phyloP scores from a whole-genome alignment of 2,113 vertebrate genomes.

The Donacobius atricapilla region DNA sequence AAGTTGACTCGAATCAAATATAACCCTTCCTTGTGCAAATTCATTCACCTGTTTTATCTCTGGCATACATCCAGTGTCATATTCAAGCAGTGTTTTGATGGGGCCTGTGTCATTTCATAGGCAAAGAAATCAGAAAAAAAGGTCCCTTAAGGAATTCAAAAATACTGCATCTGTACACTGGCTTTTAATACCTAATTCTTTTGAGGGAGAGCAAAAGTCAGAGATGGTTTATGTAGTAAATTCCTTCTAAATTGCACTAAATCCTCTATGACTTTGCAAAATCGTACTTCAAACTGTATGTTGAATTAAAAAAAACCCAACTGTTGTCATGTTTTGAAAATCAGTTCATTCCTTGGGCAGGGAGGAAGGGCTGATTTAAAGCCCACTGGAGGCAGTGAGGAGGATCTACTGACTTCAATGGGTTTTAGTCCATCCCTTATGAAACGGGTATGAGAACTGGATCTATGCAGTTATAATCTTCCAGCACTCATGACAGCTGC shows the following conservation, averaged over 20 bases:
- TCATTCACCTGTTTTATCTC: slow-evolving; percentile 8
- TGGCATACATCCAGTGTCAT: neutral
- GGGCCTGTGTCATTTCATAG: neutral
- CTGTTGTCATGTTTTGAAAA: neutral
- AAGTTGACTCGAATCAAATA: slow-evolving; percentile 25
- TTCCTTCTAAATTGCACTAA: slow-evolving; percentile 24
- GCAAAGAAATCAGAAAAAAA: neutral
- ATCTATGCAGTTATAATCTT: neutral
- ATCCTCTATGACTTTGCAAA: neutral
- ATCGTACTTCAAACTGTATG: neutral
- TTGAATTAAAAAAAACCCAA: neutral
- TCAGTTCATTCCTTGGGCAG: neutral
- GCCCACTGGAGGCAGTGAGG: neutral
- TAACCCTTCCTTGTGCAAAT: neutral
- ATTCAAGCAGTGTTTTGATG: slow-evolving; percentile 4
- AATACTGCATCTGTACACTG: too few relatives aligned
- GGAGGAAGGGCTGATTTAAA: neutral
- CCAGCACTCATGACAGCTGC: neutral
- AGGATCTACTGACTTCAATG: neutral
- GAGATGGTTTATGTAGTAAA: neutral
- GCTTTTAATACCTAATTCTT: neutral
- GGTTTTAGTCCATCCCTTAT: neutral
- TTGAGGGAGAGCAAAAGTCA: neutral
- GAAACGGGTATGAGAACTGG: neutral
- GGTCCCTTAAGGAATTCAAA: neutral